Base-by-base conservation (phyloP, 2,797 vertebrate genomes). In the Poecilia picta region DNA sequence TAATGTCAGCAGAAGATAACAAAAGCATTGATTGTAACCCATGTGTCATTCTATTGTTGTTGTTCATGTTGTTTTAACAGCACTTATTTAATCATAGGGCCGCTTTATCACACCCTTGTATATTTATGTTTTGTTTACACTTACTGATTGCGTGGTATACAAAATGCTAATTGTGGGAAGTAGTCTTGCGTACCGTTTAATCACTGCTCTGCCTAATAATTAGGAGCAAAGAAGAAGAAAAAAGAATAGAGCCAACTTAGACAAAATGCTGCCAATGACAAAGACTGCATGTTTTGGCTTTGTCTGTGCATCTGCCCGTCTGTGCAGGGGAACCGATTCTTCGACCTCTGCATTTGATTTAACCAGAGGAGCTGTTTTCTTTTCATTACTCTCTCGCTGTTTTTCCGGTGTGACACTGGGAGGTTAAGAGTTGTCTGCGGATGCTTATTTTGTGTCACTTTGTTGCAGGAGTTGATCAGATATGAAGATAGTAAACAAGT, bases 281-380 rank as follows among this genome's bases (percentile, higher is more conserved):
- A 68, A 57, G 8, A 43, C 20, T 25, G 10, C 62, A 39, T 20
- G 23, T n/a, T 39, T 39, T 70, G 39, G 39, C 41, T 25, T 71
- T 71, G 12, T 71, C 15, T 43, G 23, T 71, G 68, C 8, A 0
- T 28, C 23, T 77, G 46, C 75, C 16, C 55, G 28, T 79, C 41
- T 70, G 33, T 62, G 55, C 33, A 46, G 33, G 1, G 1, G 57
- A 83, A 28, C 23, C 28, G 51, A 76, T 79, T 83, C 25, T 85
- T 74, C 78, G 68, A 85, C 87, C 80, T 83, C 75, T 79, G 73
- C 74, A 80, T 79, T 77, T 81, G 74, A 83, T 89, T 83, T 86
- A 79, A 84, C 74, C 41, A 71, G 16, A 72, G 62, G 74, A 79
- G 8, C 41, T 7, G 20, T 84, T 84, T 76, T 72, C 49, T 53